These are phyloP conservation scores for Mormyrus hasselquistii DNA, from an alignment of 2,797 vertebrate genomes.

Conservation along the genomic window DNA sequence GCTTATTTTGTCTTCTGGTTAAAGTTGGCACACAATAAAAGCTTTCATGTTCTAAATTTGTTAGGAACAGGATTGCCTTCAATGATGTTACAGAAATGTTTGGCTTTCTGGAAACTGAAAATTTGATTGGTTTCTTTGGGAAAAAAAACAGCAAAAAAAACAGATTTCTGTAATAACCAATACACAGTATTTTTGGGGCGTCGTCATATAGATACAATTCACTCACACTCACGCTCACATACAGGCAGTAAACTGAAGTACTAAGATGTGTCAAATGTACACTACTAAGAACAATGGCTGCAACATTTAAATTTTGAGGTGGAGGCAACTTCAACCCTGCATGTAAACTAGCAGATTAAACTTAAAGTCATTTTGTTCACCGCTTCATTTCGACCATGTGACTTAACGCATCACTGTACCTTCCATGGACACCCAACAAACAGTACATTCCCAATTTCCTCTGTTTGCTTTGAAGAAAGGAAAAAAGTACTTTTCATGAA, in stretches of 20 bases:
- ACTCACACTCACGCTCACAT: not conserved
- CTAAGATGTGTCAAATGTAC: not conserved
- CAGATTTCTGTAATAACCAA: not conserved
- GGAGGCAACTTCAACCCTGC: not conserved
- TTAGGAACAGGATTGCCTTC: not conserved
- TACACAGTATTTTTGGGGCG: not conserved
- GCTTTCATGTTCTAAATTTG: not conserved
- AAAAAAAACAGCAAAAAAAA: not conserved
- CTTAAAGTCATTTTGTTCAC: not conserved
- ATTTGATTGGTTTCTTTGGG: not conserved
- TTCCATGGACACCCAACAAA: not conserved
- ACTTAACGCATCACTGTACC: not conserved
- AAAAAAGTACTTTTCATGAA: not conserved
- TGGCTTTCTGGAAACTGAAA: not conserved
- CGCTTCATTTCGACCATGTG: not conserved
- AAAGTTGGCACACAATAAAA: not conserved
- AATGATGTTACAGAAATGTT: not conserved
- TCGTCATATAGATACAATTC: not conserved
- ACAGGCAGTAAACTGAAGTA: not conserved
- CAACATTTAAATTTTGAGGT: not conserved
- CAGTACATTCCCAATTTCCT: not conserved
- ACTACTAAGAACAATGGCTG: not conserved
- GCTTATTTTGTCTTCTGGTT: not conserved
- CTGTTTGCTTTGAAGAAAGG: conserved; percentile 7
- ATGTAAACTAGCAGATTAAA: not conserved